These are phyloP conservation scores for Cheirogaleus medius DNA, from an alignment of 2,113 vertebrate species.

Conservation along the genomic window DNA sequence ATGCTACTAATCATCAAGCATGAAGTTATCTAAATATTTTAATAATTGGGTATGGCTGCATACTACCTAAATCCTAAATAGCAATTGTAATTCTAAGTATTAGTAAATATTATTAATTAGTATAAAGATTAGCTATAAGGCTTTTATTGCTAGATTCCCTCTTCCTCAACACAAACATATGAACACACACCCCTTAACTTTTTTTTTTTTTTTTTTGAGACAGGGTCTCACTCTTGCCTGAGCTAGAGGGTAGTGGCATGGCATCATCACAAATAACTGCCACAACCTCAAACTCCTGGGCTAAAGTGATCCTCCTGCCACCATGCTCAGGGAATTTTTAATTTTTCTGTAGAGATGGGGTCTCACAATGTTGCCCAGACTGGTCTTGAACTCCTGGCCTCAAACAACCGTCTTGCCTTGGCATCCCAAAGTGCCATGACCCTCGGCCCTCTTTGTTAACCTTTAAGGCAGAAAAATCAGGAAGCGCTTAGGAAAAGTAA, in stretches of 20 bases:
- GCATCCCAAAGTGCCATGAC: too few species aligned
- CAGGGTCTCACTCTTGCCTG: too few species aligned
- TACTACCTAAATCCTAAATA: not conserved
- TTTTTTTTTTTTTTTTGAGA: not conserved
- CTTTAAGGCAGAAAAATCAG: not conserved
- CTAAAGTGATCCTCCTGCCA: too few species aligned
- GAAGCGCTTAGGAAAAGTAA: not conserved
- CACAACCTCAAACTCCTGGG: too few species aligned
- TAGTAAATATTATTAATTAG: not conserved
- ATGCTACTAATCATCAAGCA: not conserved
- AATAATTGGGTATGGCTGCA: not conserved
- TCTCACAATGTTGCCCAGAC: too few species aligned
- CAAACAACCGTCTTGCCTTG: too few species aligned
- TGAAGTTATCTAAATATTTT: conserved; percentile 14
- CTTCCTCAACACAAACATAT: too few species aligned
- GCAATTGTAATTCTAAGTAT: not conserved
- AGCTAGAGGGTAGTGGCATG: too few species aligned
- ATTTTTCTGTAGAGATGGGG: too few species aligned
- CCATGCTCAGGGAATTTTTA: too few species aligned
- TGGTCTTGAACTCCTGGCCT: too few species aligned
- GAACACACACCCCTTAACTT: not conserved
- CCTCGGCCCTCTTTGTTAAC: not conserved
- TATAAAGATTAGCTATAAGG: not conserved
- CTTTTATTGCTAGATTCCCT: not conserved
- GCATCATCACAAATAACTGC: too few species aligned